Percentiles rank a stretch among this genome's conserved stretches.
Conservation (phyloP, 2,113 vertebrate genomes). For the Psilopogon haemacephalus region DNA sequence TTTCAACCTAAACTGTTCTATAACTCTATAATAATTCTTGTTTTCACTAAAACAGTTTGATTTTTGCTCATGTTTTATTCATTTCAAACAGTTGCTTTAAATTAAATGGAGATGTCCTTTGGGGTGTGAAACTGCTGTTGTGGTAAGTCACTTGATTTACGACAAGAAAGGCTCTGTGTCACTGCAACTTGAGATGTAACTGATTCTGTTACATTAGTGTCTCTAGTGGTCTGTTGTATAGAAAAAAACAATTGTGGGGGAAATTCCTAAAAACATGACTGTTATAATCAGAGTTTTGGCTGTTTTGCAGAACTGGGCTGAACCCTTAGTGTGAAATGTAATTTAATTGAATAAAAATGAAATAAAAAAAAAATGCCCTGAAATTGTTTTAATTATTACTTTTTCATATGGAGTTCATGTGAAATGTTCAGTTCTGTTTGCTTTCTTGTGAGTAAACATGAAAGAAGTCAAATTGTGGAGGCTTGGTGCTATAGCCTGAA, state of each 20-base stretch:
- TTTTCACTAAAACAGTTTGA: constrained; percentile 19
- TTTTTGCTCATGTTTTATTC: constrained; percentile 30
- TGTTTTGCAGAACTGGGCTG: neutral
- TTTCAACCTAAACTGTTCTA: no score
- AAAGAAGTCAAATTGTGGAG: neutral
- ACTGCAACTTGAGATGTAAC: neutral
- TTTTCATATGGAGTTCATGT: neutral
- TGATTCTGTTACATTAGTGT: neutral
- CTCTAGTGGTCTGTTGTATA: neutral
- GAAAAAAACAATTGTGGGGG: neutral
- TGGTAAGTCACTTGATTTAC: neutral
- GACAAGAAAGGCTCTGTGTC: neutral
- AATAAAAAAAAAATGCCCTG: neutral
- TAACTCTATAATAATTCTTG: constrained; percentile 7
- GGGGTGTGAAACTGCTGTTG: neutral
- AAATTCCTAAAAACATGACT: neutral
- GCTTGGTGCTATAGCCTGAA: neutral
- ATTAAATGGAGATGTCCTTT: constrained; percentile 22
- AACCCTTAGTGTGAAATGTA: neutral
- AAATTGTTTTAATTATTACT: neutral
- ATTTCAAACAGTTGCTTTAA: constrained; percentile 23
- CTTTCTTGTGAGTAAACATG: neutral
- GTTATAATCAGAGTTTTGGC: neutral
- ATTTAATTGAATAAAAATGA: neutral
- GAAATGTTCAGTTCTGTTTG: neutral